Base-by-base conservation (phyloP, 2,797 vertebrate species). In the Cottoperca gobio region DNA sequence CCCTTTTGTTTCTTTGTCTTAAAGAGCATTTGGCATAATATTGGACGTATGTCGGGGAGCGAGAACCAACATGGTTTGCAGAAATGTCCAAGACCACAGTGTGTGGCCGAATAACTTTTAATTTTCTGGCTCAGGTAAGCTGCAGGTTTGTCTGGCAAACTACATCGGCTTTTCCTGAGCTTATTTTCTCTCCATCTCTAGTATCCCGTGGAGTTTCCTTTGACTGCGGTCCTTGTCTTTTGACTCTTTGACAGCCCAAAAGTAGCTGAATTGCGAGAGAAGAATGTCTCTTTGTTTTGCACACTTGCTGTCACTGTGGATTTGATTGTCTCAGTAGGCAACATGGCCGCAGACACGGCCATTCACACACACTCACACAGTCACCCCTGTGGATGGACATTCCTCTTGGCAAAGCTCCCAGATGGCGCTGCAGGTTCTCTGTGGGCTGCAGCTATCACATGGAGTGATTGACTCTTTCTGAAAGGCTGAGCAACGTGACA, bases 261-360 rank as follows among this genome's bases (percentile, higher is more conserved):
- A 91, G 89, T 70, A 70, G 83, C 78, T 77, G 88, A 76, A 88
- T 89, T 91, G 88, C 67, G 43, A 63, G 81, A 79, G 82, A 88
- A 93, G 85, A 92, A 91, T 90, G 87, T 63, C 45, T 73, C 82
- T 93, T 92, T 94, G 92, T 93, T 81, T 79, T 67, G 82, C 85
- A 78, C 86, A 59, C 91, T 90, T 85, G 87, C 89, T 91, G 90
- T 89, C 90, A 88, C 89, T 74, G 88, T 89, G 83, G 85, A 92
- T 92, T 91, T 89, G 92, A 91, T 92, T 92, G 89, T 91, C 90
- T 91, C 88, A 62, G 89, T 82, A 21, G 88, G 86, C 84, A 73
- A 74, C 85, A 33, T 54, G 87, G 88, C 86, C 86, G 82, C 76
- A 70, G 52, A 89, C 82, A 62, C 79, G 53, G 31, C 79, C 78